Evolutionary conservation across 2,888 invertebrate species (phyloP).

Genomic region (Dugesia japonica): DNA sequence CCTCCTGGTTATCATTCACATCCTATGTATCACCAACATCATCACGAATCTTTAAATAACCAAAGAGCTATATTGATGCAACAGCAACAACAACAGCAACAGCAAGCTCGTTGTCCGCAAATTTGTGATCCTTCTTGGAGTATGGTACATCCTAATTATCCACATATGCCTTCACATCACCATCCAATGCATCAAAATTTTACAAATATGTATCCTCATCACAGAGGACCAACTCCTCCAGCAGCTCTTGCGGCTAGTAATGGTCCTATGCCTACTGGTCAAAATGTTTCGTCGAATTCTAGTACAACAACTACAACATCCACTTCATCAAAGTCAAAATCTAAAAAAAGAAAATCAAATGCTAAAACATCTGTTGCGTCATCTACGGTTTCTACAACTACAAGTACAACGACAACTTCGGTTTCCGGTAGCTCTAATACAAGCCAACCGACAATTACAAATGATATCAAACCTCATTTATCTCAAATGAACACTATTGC

Average conservation of each 20-base stretch:
- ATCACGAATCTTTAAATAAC: neutral
- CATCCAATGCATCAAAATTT: conserved; percentile 20
- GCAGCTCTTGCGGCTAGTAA: neutral
- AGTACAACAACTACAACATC: conserved; percentile 10
- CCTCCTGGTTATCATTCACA: conserved; percentile 14
- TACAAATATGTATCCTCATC: neutral
- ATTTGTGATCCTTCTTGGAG: conserved; percentile 7
- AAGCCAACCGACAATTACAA: neutral
- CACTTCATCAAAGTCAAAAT: neutral
- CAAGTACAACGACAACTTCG: neutral
- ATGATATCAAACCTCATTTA: conserved; percentile 14
- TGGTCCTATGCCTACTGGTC: neutral
- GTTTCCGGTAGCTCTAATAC: neutral
- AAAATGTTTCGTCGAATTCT: neutral
- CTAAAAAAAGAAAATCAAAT: neutral
- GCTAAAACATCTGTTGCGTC: neutral
- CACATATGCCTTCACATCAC: conserved; percentile 9
- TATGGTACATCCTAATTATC: neutral
- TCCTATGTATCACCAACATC: neutral
- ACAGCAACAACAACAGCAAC: conserved; percentile 9
- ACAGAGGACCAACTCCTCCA: neutral
- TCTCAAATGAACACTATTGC: neutral
- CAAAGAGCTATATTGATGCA: conserved; percentile 13
- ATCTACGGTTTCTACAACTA: neutral
- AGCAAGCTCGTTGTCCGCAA: neutral